These are phyloP conservation scores for Agrochola macilenta DNA, from an alignment of 2,888 invertebrate species.

Conservation along the genomic window DNA sequence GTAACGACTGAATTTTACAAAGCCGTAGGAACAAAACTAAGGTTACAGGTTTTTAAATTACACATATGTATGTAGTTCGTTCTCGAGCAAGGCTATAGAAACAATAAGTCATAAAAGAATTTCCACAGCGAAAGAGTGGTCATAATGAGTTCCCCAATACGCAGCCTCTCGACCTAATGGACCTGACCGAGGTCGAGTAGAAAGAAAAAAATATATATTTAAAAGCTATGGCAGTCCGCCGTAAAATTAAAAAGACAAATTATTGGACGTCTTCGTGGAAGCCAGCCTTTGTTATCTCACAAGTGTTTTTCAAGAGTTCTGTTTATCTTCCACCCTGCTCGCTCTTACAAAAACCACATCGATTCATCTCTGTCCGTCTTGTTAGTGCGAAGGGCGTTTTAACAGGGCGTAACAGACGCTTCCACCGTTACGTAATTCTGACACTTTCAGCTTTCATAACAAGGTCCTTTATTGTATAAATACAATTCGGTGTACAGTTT, in stretches of 20 bases:
- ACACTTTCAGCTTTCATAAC: constrained; percentile 89
- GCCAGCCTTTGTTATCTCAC: constrained; percentile 90
- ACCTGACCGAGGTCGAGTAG: constrained; percentile 83
- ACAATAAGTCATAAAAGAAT: constrained; percentile 88
- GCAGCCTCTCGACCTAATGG: constrained; percentile 85
- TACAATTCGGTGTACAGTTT: constrained; percentile 78
- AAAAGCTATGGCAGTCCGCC: constrained; percentile 89
- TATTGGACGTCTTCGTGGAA: constrained; percentile 90
- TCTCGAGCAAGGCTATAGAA: constrained; percentile 79
- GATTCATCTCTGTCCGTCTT: constrained; percentile 85
- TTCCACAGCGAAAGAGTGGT: constrained; percentile 80
- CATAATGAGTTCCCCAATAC: constrained; percentile 87
- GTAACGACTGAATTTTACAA: constrained; percentile 60
- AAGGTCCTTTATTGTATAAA: constrained; percentile 87
- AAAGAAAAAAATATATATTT: constrained; percentile 85
- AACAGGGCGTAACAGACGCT: constrained; percentile 89
- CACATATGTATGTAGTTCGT: constrained; percentile 72
- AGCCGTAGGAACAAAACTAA: constrained; percentile 59
- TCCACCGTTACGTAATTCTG: constrained; percentile 88
- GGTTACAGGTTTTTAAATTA: constrained; percentile 70
- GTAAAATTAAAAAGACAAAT: constrained; percentile 91
- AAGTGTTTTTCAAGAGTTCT: constrained; percentile 90
- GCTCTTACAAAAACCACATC: constrained; percentile 76
- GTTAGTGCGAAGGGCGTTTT: constrained; percentile 87
- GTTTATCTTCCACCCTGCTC: constrained; percentile 84